Percentiles rank a stretch among this genome's conserved stretches.
phyloP scores from a whole-genome alignment of 2,797 vertebrate species.

The Neomorphus geoffroyi region DNA sequence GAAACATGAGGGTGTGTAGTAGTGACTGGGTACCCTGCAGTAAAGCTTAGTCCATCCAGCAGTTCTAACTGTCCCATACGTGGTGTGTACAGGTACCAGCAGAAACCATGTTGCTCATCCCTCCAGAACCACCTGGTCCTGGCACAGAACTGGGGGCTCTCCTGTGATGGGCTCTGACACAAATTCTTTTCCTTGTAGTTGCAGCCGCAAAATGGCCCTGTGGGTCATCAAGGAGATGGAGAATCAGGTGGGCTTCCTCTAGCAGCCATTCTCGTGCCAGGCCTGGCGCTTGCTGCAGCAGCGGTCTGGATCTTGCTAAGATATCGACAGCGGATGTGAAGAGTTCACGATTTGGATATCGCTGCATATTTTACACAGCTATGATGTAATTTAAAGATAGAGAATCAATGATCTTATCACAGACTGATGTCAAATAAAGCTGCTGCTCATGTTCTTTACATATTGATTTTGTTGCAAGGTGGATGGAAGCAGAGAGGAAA shows the following conservation, averaged over 20 bases:
- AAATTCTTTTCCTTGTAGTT: conserved; percentile 65
- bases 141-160: neutral
- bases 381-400: conserved; percentile 67
- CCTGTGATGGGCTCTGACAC: neutral
- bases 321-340: conserved; percentile 76
- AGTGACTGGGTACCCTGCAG: neutral
- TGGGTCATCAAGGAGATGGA: conserved; percentile 66
- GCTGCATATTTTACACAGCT: conserved; percentile 37
- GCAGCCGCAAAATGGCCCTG: conserved; percentile 77
- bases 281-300: conserved; percentile 62
- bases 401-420: conserved; percentile 62
- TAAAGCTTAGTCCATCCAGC: neutral
- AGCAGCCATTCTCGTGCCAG: conserved; percentile 73
- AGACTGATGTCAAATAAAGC: conserved; percentile 57
- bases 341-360: conserved; percentile 28
- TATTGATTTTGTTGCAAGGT: conserved; percentile 38
- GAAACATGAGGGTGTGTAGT: neutral
- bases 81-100: neutral
- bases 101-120: neutral
- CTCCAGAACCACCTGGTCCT: neutral
- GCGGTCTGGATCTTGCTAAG: conserved; percentile 73
- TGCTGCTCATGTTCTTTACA: conserved; percentile 48
- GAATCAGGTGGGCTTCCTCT: conserved; percentile 75
- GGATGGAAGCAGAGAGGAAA: neutral
- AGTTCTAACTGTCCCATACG: neutral